Evolutionary conservation across 1,140 invertebrate genomes (phyloP), one percentile per base, ranked within the genome.

Genomic region (Bombus soroeensis): DNA sequence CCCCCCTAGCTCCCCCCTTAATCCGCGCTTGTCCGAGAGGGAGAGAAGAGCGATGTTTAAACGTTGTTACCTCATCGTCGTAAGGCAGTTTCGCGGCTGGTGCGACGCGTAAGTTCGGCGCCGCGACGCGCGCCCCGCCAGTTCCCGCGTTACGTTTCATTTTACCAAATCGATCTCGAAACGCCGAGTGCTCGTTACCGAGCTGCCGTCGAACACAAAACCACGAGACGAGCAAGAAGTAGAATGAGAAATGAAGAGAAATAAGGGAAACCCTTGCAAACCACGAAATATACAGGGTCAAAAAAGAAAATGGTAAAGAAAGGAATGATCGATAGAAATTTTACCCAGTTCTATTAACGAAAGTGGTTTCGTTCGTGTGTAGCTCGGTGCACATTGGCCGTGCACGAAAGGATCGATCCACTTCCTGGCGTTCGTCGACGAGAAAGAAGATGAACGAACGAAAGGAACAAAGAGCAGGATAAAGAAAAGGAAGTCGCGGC

Each of bases 51-150:
- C 62, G 74, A 85, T 85, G 68, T 64, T 88, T 68, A 66, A 87
- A 75, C 86, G 64, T 74, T 68, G 62, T 87, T 82, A 83, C 77
- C 84, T 80, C 72, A 88, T 81, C 62, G 62, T 87, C 37, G 57
- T 85, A 71, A 83, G 80, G 37, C 57, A 72, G 37, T 81, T 43
- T 41, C 74, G 75, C 43, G 83, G 41, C 18, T 47, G 43, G 57
- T 34, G 81, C 12, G 62, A 37, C 75, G 77, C 68, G 59, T 25
- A 25, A 70, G 37, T 62, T 32, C 37, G 18, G 57, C 81, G 78
- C 34, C 57, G 47, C 57, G 39, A n/a, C 18, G 34, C 59, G n/a
- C 81, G 73, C 15, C 34, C 22, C 43, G 39, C n/a, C 39, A 34
- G 43, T 15, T n/a, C 34, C 28, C 75, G n/a, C 70, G 28, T 32